These are phyloP conservation scores for Lasioglossum vierecki DNA, from an alignment of 2,888 invertebrate species.

Conservation along the genomic window DNA sequence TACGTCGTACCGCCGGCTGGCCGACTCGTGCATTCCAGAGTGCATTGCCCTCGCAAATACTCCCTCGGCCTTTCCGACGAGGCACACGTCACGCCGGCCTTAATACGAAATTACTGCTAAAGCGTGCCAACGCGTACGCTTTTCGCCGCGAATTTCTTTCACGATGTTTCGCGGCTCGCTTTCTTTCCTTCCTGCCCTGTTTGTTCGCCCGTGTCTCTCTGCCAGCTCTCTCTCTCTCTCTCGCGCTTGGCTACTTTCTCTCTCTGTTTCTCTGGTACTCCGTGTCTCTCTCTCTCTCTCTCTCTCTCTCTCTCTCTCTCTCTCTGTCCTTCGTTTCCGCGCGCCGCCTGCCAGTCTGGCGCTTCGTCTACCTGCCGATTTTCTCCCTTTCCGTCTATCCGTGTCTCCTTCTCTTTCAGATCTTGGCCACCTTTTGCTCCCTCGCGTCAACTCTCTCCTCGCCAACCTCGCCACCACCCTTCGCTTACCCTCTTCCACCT, in stretches of 20 bases:
- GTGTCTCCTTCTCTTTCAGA: conserved; percentile 12
- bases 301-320: not conserved
- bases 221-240: not conserved
- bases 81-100: conserved; percentile 71
- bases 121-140: conserved; percentile 67
- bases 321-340: not conserved
- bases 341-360: conserved; percentile 1
- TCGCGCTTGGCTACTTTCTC: not conserved
- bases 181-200: conserved; percentile 16
- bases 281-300: not conserved
- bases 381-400: conserved; percentile 19
- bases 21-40: conserved; percentile 80
- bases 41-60: conserved; percentile 81
- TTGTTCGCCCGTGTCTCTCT: not conserved
- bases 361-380: conserved; percentile 30
- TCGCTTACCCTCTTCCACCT: not conserved
- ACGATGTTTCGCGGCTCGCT: conserved; percentile 33
- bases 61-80: conserved; percentile 72
- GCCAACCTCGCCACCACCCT: not conserved
- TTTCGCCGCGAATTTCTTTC: conserved; percentile 62
- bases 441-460: not conserved
- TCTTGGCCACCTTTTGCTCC: not conserved
- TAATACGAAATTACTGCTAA: conserved; percentile 73
- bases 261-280: not conserved
- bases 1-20: conserved; percentile 82